phyloP scores from a whole-genome alignment of 2,113 vertebrate genomes.

The Notothenia rossii region DNA sequence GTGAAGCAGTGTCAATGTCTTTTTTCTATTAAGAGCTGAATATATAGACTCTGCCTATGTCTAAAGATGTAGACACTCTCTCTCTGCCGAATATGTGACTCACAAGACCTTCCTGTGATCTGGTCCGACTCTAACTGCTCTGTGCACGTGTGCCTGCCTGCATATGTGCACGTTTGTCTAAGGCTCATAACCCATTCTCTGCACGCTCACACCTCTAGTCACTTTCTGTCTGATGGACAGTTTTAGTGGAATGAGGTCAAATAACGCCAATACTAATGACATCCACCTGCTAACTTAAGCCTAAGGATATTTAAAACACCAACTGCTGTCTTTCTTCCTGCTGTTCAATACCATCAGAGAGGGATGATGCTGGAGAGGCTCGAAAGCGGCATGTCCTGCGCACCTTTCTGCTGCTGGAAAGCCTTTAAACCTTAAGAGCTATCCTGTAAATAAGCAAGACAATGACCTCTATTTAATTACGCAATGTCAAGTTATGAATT shows the following conservation, averaged over 20 bases:
- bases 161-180: neutral
- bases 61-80: neutral
- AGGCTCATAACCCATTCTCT: neutral
- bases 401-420: slow-evolving; percentile 15
- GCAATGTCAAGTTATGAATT: slow-evolving; percentile 19
- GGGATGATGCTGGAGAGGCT: slow-evolving; percentile 19
- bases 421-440: slow-evolving; percentile 20
- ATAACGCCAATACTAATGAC: neutral
- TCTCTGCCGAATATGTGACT: neutral
- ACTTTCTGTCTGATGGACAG: neutral
- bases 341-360: slow-evolving; percentile 3
- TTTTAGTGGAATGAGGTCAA: neutral
- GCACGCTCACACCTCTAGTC: neutral
- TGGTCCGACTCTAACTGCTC: neutral
- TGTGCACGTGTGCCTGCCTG: neutral
- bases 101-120: neutral
- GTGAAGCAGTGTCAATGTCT: neutral
- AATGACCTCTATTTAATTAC: slow-evolving; percentile 30
- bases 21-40: slow-evolving; percentile 4
- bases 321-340: slow-evolving; percentile 8
- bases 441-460: neutral
- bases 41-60: neutral
- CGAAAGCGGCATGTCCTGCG: slow-evolving; percentile 14
- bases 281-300: neutral
- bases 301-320: neutral